Evolutionary conservation across 2,888 invertebrate genomes (phyloP).

Genomic region (Odontothrips loti): DNA sequence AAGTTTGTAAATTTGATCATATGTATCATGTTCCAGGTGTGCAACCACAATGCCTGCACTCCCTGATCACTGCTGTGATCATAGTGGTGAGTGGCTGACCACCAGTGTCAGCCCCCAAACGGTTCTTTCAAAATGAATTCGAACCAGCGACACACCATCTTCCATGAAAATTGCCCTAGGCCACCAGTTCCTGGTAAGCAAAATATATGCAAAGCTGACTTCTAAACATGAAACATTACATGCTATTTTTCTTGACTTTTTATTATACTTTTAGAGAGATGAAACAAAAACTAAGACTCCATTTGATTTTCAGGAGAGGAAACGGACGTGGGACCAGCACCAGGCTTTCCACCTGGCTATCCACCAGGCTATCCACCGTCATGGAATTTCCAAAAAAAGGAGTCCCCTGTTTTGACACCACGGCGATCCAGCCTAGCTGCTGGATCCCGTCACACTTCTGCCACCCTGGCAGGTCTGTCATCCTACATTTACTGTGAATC

Average conservation of each 20-base stretch:
- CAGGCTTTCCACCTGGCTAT: not conserved
- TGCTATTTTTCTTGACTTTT: not conserved
- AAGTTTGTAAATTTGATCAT: too few species aligned
- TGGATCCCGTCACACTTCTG: not conserved
- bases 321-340: not conserved
- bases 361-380: not conserved
- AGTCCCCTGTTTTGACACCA: conserved; percentile 46
- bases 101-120: not conserved
- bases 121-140: not conserved
- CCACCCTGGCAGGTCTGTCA: conserved; percentile 36
- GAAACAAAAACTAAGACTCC: not conserved
- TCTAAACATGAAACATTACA: not conserved
- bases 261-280: not conserved
- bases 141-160: not conserved
- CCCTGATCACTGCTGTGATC: not conserved
- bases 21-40: not conserved
- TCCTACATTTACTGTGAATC: too few species aligned
- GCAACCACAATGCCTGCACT: not conserved
- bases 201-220: not conserved
- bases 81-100: not conserved
- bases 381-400: not conserved
- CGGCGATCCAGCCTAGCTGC: conserved; percentile 46
- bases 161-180: conserved; percentile 14
- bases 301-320: not conserved
- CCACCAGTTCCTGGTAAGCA: not conserved